Evolutionary conservation across 2,113 vertebrate species (phyloP), one percentile per base, ranked within the genome.

Genomic region (Raja brachyura): DNA sequence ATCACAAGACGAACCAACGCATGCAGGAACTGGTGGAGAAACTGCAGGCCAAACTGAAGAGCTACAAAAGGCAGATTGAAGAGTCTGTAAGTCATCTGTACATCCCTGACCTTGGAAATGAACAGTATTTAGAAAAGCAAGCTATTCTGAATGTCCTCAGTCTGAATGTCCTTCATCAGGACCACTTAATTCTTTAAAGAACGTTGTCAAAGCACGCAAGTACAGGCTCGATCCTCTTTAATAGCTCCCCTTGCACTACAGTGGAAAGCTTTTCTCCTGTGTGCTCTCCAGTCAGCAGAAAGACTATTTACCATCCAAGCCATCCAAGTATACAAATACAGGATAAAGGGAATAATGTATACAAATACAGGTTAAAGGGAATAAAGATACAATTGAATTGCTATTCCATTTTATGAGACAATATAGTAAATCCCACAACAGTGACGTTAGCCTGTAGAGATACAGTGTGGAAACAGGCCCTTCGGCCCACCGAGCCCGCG

Each of bases 11-110:
- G 94, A 97, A 96, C 48, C 94, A 96, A 93, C 93, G 93, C 70
- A 95, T 95, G 95, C 96, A 97, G 93, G 96, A 97, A 94, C 94
- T 96, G 93, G 95, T 95, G 90, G 96, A 97, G 94, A 95, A 96
- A 93, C 95, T 96, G 63, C 96, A 97, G 94, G 96, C 94, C 93
- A 96, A 97, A 90, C 94, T 96, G 92, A 96, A 96, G 95, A 94
- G 93, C 11, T 96, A 96, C 93, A 97, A 96, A 93, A 94, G 94
- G 5, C 95, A 97, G 94, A 96, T 94, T 0, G 94, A 97, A 7
- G 95, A 96, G 3, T 94, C 94, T 28, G 96, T 94, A 93, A 6
- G 93, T 93, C 8, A 93, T 13, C 85, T 1, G 1, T 0, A 0
- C 3, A 4, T 31, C 48, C 22, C 18, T 61, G 63, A 3, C 3